Percentiles rank a stretch among this genome's conserved stretches.
Evolutionary conservation across 2,797 vertebrate genomes (phyloP).

Genomic region (Cephalopachus bancanus): DNA sequence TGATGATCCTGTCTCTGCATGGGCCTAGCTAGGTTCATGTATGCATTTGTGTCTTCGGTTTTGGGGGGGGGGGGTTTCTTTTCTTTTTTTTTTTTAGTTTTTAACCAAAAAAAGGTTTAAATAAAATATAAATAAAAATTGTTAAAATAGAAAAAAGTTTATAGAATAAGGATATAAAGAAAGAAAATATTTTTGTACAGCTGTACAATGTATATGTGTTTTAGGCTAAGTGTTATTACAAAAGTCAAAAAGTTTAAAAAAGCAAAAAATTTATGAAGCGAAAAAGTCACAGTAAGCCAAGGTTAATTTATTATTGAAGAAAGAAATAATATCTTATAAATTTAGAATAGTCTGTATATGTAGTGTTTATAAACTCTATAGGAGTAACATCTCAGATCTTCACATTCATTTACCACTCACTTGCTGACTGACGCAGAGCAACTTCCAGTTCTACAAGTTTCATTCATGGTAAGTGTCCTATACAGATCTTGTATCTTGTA

Average conservation of each 20-base stretch:
- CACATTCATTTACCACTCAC: too few relatives aligned
- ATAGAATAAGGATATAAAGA: neutral
- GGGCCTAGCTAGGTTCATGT: neutral
- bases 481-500: rapidly evolving
- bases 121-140: neutral
- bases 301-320: neutral
- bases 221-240: neutral
- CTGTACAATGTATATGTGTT: neutral
- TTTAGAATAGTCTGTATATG: neutral
- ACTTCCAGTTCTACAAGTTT: neutral
- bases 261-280: neutral
- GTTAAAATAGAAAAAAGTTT: neutral
- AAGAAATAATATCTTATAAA: too few relatives aligned
- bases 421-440: neutral
- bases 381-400: rapidly evolving
- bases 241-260: neutral
- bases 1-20: neutral
- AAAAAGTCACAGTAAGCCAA: neutral
- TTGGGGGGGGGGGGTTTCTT: too few relatives aligned
- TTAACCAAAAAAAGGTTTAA: neutral
- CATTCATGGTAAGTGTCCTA: rapidly evolving
- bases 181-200: neutral
- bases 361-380: rapidly evolving
- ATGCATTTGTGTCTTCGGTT: neutral
- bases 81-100: too few relatives aligned